Evolutionary conservation across 2,113 vertebrate species (phyloP), one percentile per base, ranked within the genome.

Genomic region (Eleginops maclovinus): DNA sequence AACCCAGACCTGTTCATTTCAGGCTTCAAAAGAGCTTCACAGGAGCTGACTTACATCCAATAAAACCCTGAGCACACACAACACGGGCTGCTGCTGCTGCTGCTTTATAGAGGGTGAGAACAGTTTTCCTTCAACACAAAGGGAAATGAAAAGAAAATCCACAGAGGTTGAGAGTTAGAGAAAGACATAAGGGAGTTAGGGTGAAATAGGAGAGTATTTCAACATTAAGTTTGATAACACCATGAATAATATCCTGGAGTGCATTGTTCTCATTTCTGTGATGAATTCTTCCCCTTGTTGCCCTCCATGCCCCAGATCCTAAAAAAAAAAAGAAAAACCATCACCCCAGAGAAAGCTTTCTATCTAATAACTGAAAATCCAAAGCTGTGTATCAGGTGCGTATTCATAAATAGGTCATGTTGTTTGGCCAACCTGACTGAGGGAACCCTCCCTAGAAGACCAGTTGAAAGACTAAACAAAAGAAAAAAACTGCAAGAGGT

Each of bases 321-420:
- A n/a, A n/a, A n/a, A 63, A 0, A 61, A 40, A 65, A 41, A 72
- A 72, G 31, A n/a, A 44, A 17, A 62, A 26, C 19, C 17, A 58
- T 69, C 47, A 82, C 74, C 59, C 28, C 47, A 63, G 61, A 69
- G 28, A 58, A 54, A 22, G 54, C 55, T 76, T 72, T 88, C 63
- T 69, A 50, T 79, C 31, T 65, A 47, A 43, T 47, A 60, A 75
- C 62, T 74, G 88, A 62, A 82, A 75, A 86, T 77, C 79, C 77
- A 56, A 75, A 82, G 83, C 88, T 88, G 83, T 64, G 31, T 36
- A 36, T 91, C 75, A 86, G 86, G 89, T 86, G 85, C 86, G 85
- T 84, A 85, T 89, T 85, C 90, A 75, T 86, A 89, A 88, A 86
- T 89, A 50, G 92, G 90, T 90, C 91, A 89, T 26, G 82, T 66